Conservation (phyloP, 2,113 vertebrate species). For the Macaca mulatta region DNA sequence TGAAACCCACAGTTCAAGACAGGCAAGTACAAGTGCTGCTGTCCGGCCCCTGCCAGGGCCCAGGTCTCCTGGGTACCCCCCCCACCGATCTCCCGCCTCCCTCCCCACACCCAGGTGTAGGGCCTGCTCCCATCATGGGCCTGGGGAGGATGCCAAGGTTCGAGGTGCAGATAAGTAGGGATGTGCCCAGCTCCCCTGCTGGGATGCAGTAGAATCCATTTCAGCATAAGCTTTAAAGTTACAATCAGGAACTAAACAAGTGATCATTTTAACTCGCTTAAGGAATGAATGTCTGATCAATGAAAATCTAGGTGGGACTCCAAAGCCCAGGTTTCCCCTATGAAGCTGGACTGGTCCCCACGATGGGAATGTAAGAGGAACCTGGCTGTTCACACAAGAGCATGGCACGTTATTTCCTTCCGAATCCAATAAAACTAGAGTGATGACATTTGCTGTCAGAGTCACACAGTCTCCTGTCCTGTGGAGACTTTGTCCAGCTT, state of each 20-base stretch:
- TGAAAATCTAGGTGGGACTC: neutral
- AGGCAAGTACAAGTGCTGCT: accelerated
- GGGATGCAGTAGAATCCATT: neutral
- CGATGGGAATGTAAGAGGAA: neutral
- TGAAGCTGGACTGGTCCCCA: too few relatives aligned
- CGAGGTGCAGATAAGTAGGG: neutral
- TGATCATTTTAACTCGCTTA: neutral
- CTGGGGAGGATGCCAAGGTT: neutral
- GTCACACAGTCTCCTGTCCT: accelerated
- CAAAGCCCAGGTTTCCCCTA: accelerated
- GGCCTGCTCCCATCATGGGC: neutral
- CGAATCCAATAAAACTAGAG: neutral
- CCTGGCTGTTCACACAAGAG: constrained; percentile 29
- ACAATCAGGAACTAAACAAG: neutral
- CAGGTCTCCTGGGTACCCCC: neutral
- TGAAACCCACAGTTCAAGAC: neutral
- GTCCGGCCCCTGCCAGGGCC: accelerated
- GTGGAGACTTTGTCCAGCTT: neutral
- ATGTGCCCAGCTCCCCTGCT: neutral
- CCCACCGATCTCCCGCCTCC: accelerated
- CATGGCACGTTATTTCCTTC: accelerated
- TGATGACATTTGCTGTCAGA: accelerated
- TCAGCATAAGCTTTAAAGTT: too few relatives aligned
- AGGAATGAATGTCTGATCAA: neutral
- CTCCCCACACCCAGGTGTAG: accelerated